Evolutionary conservation across 1,140 invertebrate genomes (phyloP), one percentile per base, ranked within the genome.

Genomic region (Cydia fagiglandana): DNA sequence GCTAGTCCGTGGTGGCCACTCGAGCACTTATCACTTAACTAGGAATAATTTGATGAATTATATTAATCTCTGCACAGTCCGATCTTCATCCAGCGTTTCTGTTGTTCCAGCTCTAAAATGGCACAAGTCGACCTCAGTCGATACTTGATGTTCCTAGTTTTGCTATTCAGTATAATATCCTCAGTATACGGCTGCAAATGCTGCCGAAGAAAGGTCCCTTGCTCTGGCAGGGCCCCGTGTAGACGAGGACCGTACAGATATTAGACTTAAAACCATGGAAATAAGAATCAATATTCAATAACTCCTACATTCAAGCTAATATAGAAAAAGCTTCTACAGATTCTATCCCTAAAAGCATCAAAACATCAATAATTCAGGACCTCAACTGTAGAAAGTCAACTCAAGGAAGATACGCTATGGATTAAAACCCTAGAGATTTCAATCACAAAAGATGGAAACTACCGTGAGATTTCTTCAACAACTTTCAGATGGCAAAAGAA

Each of bases 211-310:
- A 83, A 74, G 2, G 79, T 90, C 1, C 76, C 88, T 1, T 91
- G 89, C 70, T 45, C 82, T 1, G 89, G 89, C 5, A 77, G 80
- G 12, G 85, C 87, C 1, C 88, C 89, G 4, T 91, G 89, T 75
- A 80, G 83, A 3, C 79, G 88, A 6, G 88, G 89, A 1, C 86
- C 89, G 12, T 88, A 84, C 64, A 81, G 81, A 64, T 61, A 24
- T 24, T 61, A 61, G 45, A 61, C 56, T 17, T 53, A 53, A 61
- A 10, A n/a, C 17, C 20, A 20, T 4, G 9, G 20, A n/a, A 61
- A 24, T 24, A 61, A 61, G 20, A 61, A 24, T 61, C 7, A 61
- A 61, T 61, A 24, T 56, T 56, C 15, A 17, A 17, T 2, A 56
- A 7, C 15, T 0, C 41, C 10, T 45, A 45, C 10, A 45, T 2